Conservation (phyloP, 2,113 vertebrate species). For the Grantiella picta region DNA sequence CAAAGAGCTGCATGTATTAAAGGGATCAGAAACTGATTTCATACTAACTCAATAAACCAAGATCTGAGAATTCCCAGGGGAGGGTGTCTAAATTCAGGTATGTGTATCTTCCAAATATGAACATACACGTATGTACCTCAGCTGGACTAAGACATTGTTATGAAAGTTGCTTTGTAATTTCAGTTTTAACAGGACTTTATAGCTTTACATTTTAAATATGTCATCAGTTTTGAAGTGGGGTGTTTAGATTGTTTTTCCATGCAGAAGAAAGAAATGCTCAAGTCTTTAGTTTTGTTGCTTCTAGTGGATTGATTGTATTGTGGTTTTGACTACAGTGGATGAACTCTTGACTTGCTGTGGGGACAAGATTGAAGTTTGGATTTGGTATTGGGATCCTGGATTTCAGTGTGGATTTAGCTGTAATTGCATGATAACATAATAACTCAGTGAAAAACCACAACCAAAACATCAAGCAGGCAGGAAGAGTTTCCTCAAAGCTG, state of each 20-base stretch:
- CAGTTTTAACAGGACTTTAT: neutral
- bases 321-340: neutral
- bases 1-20: neutral
- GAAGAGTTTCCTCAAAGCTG: neutral
- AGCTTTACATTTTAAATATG: neutral
- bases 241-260: neutral
- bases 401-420: neutral
- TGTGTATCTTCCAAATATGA: neutral
- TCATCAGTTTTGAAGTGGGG: neutral
- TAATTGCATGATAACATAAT: neutral
- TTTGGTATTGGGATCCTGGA: neutral
- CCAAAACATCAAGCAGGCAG: neutral
- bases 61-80: neutral
- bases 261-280: neutral
- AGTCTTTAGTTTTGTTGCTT: neutral
- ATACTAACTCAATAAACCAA: neutral
- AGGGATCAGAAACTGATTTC: neutral
- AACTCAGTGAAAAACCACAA: neutral
- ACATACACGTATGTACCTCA: neutral
- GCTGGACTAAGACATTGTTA: neutral
- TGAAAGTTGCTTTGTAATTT: neutral
- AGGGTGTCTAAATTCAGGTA: neutral
- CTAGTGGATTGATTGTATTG: neutral
- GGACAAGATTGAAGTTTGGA: neutral
- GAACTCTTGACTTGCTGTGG: neutral